Evolutionary conservation across 2,888 invertebrate species (phyloP), one percentile per base, ranked within the genome.

Genomic region (Aspidapion aeneum): DNA sequence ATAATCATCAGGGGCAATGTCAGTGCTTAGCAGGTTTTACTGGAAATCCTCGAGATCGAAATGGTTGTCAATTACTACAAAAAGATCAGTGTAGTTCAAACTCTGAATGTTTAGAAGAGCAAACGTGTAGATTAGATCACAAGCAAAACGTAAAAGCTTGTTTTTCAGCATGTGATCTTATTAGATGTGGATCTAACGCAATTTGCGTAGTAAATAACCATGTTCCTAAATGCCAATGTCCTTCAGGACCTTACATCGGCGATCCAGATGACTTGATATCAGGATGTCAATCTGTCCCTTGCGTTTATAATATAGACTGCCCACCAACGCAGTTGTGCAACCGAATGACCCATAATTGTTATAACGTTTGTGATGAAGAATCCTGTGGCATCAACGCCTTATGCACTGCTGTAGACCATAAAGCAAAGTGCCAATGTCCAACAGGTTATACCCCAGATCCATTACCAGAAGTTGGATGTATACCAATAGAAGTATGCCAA

Each of bases 151-250:
- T 83, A 1, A 82, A 88, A 21, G 85, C 87, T 73, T 95, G 95
- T 76, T 81, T 87, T 69, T 85, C 91, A 1, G 93, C 93, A 52
- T 96, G 96, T 75, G 89, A 90, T 68, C 85, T 85, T 52, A 79
- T 90, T 0, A 83, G 84, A 56, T 96, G 96, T 77, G 96, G 95
- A 1, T 92, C 93, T 0, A 89, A 91, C 68, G 94, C 96, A 5
- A 83, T 95, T 18, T 96, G 96, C 75, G 86, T 94, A 7, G 91
- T 93, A 1, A 93, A 94, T 73, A 95, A 95, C 74, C 95, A 96
- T 77, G 90, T 90, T 16, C 91, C 93, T 0, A 90, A 92, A 77
- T 96, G 96, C 74, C 91, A 93, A 73, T 96, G 96, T 75, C 94
- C 94, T 18, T 88, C 91, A 5, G 95, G 95, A 18, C 87, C 91